Base-by-base conservation (phyloP, 2,888 invertebrate species). In the Himalopsyche kuldschensis region DNA sequence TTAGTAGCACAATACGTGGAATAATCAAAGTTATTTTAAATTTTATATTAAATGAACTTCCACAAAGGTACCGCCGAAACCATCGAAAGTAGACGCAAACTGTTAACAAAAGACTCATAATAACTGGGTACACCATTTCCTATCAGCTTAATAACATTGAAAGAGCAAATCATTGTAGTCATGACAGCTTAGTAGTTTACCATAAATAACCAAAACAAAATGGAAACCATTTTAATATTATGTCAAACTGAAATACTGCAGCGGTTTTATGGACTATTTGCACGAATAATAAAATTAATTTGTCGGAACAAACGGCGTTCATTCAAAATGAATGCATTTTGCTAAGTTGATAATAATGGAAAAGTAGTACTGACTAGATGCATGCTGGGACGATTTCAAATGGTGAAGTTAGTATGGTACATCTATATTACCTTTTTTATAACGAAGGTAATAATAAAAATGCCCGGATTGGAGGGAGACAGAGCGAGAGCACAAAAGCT, bases 381-480 rank as follows among this genome's bases (percentile, higher is more conserved):
- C 10, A 27, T 15, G 27, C 27, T 24, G 69, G 69, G 27, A 69
- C 20, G 30, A 41, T 41, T 41, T 15, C 41, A 41, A 41, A 69
- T 27, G 69, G 30, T n/a, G n/a, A n/a, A n/a, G n/a, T n/a, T n/a
- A n/a, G n/a, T 69, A 27, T 69, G 30, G 11, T 30, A 69, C 27
- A 27, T 4, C 69, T 24, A 27, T 27, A 69, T 69, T 69, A 69
- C 69, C 69, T 69, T 69, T 69, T 27, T 69, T 27, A 69, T 30
- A 69, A 69, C 69, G 69, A 69, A 69, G 69, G 69, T n/a, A 69
- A 69, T 69, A 69, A 69, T 69, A 69, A 69, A 69, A 55, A 69
- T 30, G 69, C 69, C 69, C 69, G 69, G 69, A 69, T 69, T 24
- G 47, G 79, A 48, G 79, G 41, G 41, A 41, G 41, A 41, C 41